These are phyloP conservation scores for Indicator indicator DNA, from an alignment of 2,113 vertebrate species.

Conservation along the genomic window DNA sequence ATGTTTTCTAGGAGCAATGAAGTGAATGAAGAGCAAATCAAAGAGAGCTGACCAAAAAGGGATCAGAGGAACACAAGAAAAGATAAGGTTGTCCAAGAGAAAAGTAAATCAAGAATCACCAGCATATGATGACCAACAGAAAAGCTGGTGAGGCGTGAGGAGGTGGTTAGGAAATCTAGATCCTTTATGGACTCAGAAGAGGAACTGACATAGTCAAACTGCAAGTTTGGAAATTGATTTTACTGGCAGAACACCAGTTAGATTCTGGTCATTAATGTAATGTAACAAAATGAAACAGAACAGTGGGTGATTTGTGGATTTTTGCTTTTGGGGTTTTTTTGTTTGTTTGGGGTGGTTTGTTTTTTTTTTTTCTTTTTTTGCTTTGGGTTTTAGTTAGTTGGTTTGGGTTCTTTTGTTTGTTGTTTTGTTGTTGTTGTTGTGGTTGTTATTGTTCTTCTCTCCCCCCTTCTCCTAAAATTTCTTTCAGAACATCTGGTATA, in stretches of 20 bases:
- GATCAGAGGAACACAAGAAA: neutral
- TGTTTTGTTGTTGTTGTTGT: too few relatives aligned
- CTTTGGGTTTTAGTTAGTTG: fast-evolving
- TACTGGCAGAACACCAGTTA: neutral
- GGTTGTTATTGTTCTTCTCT: too few relatives aligned
- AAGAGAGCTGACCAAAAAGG: neutral
- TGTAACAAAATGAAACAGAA: neutral
- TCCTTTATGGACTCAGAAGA: neutral
- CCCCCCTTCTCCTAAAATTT: fast-evolving
- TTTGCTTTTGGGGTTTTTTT: too few relatives aligned
- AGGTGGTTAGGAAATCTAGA: neutral
- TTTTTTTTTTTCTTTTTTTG: too few relatives aligned
- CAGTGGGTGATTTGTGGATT: neutral
- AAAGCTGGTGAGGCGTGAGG: neutral
- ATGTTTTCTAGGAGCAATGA: neutral
- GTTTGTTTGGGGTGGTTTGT: too few relatives aligned
- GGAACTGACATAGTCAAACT: neutral
- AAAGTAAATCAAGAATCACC: neutral
- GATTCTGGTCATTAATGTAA: neutral
- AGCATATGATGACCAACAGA: neutral
- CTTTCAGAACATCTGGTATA: neutral
- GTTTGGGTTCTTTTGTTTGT: too few relatives aligned
- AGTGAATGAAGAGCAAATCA: neutral
- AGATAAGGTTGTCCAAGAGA: neutral
- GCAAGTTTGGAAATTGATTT: neutral